These are phyloP conservation scores for Halichondria panicea DNA, from an alignment of 37 sponge, comb jelly and placozoan genomes.

Conservation along the genomic window DNA sequence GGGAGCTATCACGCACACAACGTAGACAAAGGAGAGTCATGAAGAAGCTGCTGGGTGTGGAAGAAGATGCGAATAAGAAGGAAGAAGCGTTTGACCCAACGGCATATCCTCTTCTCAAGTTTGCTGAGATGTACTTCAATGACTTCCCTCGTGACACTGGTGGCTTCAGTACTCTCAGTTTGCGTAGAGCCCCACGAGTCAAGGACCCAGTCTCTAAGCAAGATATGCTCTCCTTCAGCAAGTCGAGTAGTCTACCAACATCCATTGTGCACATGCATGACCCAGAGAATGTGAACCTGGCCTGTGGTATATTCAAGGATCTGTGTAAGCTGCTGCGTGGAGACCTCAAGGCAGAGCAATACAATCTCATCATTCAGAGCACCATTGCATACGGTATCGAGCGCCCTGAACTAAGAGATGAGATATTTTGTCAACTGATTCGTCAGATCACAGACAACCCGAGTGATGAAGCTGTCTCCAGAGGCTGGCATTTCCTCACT, in stretches of 20 bases:
- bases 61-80: slow-evolving; percentile 58
- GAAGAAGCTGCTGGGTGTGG: slow-evolving; percentile 85
- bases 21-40: slow-evolving; percentile 80
- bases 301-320: slow-evolving; percentile 95
- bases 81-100: slow-evolving; percentile 72
- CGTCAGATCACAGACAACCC: slow-evolving; percentile 92
- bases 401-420: slow-evolving; percentile 89
- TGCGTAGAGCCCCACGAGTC: slow-evolving; percentile 51
- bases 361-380: slow-evolving; percentile 84
- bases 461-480: slow-evolving; percentile 54
- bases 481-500: slow-evolving; percentile 89
- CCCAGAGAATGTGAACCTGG: slow-evolving; percentile 93
- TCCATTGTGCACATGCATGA: slow-evolving; percentile 97
- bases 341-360: slow-evolving; percentile 80
- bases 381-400: slow-evolving; percentile 94
- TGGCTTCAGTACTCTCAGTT: slow-evolving; percentile 73
- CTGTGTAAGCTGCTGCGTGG: slow-evolving; percentile 81
- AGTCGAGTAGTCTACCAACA: slow-evolving; percentile 67
- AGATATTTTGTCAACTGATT: slow-evolving; percentile 93
- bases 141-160: slow-evolving; percentile 85
- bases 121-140: slow-evolving; percentile 93
- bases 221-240: slow-evolving; percentile 86
- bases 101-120: slow-evolving; percentile 79
- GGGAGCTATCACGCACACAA: slow-evolving; percentile 62
- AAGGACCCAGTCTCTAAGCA: slow-evolving; percentile 78